Conservation (phyloP, 2,888 invertebrate species). For the Sinodicranocentrus sp. region DNA sequence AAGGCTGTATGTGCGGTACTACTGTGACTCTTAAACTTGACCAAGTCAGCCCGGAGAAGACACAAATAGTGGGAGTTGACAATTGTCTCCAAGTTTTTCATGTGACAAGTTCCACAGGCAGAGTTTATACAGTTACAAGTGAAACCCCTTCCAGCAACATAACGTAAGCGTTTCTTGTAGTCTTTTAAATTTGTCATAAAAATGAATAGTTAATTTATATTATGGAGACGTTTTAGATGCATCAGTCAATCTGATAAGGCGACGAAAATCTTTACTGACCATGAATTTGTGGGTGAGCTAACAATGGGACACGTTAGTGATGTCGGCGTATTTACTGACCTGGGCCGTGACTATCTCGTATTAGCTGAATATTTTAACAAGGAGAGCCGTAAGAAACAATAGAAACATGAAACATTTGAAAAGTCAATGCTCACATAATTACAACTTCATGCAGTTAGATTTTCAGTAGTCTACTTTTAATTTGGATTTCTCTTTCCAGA, state of each 20-base stretch:
- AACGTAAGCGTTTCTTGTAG: constrained; percentile 54
- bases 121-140: constrained; percentile 63
- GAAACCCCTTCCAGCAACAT: constrained; percentile 66
- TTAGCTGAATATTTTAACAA: constrained; percentile 70
- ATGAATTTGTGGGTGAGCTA: neutral
- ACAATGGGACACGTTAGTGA: constrained; percentile 70
- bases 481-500: constrained; percentile 26
- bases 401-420: too few species aligned
- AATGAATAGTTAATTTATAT: neutral
- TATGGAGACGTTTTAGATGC: constrained; percentile 31
- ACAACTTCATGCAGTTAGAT: too few species aligned
- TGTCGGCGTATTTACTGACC: constrained; percentile 66
- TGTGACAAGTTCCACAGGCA: constrained; percentile 27
- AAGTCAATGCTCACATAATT: too few species aligned
- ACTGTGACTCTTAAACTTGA: constrained; percentile 54
- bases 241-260: constrained; percentile 1
- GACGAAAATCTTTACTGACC: constrained; percentile 39
- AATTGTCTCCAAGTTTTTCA: constrained; percentile 67
- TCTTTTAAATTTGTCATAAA: too few species aligned
- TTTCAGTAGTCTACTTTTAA: neutral
- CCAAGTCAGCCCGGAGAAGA: neutral
- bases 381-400: constrained; percentile 47
- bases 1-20: constrained; percentile 68
- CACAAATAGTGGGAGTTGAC: constrained; percentile 29
- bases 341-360: constrained; percentile 65